Evolutionary conservation across 2,113 vertebrate species (phyloP).

Genomic region (Oriolus oriolus): DNA sequence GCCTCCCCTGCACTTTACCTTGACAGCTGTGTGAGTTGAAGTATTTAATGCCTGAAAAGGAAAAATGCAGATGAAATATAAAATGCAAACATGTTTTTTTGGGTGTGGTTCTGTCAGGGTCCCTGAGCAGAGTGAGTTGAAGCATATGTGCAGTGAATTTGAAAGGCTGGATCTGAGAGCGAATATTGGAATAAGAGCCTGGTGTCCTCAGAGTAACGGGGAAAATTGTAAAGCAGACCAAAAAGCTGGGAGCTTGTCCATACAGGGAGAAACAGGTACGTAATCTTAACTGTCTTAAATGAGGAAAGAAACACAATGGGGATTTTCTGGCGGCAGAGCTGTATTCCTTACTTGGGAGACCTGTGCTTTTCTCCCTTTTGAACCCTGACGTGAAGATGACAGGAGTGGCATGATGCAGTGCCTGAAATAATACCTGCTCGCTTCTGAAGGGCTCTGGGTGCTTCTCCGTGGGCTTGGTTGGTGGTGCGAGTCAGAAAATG

Average conservation of each 20-base stretch:
- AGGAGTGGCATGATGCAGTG: not conserved
- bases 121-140: conserved; percentile 79
- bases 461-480: not conserved
- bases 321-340: not conserved
- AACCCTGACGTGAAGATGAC: fast-evolving
- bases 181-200: conserved; percentile 67
- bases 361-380: not conserved
- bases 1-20: not conserved
- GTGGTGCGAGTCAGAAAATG: not conserved
- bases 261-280: conserved; percentile 71
- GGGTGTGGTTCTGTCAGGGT: conserved; percentile 67
- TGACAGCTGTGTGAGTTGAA: not conserved
- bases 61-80: not conserved
- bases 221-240: conserved; percentile 72
- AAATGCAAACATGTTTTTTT: not conserved
- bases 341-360: not conserved
- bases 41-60: not conserved
- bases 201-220: conserved; percentile 69
- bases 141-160: conserved; percentile 77
- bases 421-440: not conserved
- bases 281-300: not conserved
- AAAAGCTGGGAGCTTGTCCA: conserved; percentile 6
- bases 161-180: conserved; percentile 76
- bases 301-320: not conserved
- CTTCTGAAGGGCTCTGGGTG: not conserved